These are phyloP conservation scores for Sarcophaga rosellei DNA, from an alignment of 2,888 invertebrate species.

Conservation along the genomic window DNA sequence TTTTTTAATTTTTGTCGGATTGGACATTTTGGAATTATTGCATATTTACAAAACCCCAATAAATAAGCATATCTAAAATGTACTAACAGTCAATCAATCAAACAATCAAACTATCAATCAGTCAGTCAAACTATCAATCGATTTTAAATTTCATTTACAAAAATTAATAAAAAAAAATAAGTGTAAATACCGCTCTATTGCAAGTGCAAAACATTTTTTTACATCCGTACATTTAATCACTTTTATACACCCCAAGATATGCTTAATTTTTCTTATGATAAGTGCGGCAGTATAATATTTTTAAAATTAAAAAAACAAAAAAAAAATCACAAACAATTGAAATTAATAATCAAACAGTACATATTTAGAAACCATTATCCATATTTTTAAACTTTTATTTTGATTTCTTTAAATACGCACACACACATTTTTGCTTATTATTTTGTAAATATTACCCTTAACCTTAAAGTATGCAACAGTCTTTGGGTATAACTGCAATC, in stretches of 20 bases:
- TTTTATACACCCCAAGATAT: slow-evolving; percentile 69
- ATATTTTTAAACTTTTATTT: slow-evolving; percentile 26
- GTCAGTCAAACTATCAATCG: not conserved
- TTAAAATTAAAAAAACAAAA: slow-evolving; percentile 42
- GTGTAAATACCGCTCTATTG: not conserved
- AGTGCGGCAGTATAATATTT: slow-evolving; percentile 77
- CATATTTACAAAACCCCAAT: slow-evolving; percentile 69
- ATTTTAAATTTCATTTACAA: not conserved
- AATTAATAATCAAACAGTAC: slow-evolving; percentile 53
- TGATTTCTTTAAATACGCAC: not conserved
- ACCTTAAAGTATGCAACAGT: not conserved
- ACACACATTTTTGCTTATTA: not conserved
- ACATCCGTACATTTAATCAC: not conserved
- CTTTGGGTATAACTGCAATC: too few relatives aligned
- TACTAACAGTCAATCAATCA: slow-evolving; percentile 32
- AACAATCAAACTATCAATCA: not conserved
- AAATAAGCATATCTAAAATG: slow-evolving; percentile 70
- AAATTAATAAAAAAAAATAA: not conserved
- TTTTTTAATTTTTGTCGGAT: slow-evolving; percentile 80
- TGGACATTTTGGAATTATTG: slow-evolving; percentile 81
- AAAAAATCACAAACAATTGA: slow-evolving; percentile 47
- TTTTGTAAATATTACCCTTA: not conserved
- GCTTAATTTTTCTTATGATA: slow-evolving; percentile 77
- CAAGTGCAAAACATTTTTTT: not conserved
- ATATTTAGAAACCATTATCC: slow-evolving; percentile 61